These are phyloP conservation scores for Pseudonaja textilis DNA, from an alignment of 2,113 vertebrate species.

Conservation along the genomic window DNA sequence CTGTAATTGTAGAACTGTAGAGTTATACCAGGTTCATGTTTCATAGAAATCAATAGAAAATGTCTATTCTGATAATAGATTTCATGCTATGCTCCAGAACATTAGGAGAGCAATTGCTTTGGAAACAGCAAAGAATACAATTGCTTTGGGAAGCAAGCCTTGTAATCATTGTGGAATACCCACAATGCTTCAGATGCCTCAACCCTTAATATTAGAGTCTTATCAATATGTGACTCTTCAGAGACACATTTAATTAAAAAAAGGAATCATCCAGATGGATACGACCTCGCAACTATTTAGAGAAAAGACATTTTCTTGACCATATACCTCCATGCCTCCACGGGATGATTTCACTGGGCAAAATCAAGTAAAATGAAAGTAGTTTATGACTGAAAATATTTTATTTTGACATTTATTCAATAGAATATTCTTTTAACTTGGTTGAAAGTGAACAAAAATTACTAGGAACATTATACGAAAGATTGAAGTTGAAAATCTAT, in stretches of 20 bases:
- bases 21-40: conserved; percentile 52
- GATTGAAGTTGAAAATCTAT: neutral
- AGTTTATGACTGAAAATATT: conserved; percentile 13
- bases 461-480: conserved; percentile 24
- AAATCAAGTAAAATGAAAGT: conserved; percentile 36
- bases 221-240: conserved; percentile 57
- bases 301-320: conserved; percentile 30
- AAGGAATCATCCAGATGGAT: conserved; percentile 56
- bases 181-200: conserved; percentile 40
- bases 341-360: conserved; percentile 29
- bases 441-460: conserved; percentile 21
- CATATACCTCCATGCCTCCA: conserved; percentile 8
- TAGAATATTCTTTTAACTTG: neutral
- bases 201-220: conserved; percentile 55
- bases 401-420: neutral
- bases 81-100: conserved; percentile 40
- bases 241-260: conserved; percentile 54
- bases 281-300: conserved; percentile 62
- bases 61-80: conserved; percentile 53
- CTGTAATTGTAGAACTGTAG: conserved; percentile 30
- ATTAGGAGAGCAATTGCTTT: conserved; percentile 20
- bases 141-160: conserved; percentile 33
- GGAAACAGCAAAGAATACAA: conserved; percentile 40
- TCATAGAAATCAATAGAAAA: conserved; percentile 44
- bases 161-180: conserved; percentile 42